Conservation (phyloP, 2,113 vertebrate genomes). For the Stegostoma tigrinum region DNA sequence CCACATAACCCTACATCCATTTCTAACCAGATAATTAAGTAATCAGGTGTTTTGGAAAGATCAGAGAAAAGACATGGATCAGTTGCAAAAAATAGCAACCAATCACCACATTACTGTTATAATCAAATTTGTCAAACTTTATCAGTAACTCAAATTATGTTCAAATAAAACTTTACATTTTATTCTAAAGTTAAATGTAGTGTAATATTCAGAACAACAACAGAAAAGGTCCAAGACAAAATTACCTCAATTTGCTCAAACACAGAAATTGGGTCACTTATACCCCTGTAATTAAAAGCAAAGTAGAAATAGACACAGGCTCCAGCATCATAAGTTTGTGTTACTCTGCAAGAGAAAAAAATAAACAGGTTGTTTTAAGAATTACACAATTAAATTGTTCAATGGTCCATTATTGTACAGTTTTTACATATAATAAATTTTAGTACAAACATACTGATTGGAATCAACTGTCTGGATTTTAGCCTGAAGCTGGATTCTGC, state of each 20-base stretch:
- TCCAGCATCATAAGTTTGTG: constrained; percentile 89
- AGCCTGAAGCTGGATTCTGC: neutral
- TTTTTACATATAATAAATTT: neutral
- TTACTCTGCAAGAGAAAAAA: constrained; percentile 70
- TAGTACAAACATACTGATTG: neutral
- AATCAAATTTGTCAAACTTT: neutral
- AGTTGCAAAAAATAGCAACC: neutral
- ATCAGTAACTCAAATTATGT: neutral
- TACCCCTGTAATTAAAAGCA: constrained; percentile 98
- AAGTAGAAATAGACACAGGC: constrained; percentile 99
- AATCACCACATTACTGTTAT: neutral
- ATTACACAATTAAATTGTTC: neutral
- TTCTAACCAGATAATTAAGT: neutral
- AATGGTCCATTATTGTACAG: too few species aligned
- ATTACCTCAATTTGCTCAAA: constrained; percentile 94
- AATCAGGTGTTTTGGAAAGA: neutral
- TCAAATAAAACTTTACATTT: neutral
- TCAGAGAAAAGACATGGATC: neutral
- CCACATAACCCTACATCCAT: neutral
- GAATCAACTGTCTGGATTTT: neutral
- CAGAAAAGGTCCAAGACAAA: neutral
- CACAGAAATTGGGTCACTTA: constrained; percentile 81
- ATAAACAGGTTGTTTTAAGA: neutral
- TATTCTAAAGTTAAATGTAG: neutral
- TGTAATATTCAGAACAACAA: neutral